Percentiles rank a stretch among this genome's conserved stretches.
Evolutionary conservation across 2,888 invertebrate genomes (phyloP).

Genomic region (Oligia strigilis): DNA sequence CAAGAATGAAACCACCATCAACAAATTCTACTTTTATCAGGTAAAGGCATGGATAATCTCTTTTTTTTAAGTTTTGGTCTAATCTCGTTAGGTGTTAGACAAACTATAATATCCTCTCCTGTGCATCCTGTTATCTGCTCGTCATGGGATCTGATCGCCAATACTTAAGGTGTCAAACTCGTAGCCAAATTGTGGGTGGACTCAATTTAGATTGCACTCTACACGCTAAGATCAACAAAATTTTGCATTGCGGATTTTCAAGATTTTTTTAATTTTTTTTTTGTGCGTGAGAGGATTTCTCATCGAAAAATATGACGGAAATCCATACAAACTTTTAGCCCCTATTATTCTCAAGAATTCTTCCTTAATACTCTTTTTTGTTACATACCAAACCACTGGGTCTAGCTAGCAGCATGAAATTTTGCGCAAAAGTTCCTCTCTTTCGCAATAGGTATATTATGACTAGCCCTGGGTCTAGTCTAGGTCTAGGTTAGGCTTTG

Average conservation of each 20-base stretch:
- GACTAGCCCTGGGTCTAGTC: not conserved
- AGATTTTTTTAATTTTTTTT: not conserved
- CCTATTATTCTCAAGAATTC: not conserved
- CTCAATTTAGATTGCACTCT: not conserved
- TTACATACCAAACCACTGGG: not conserved
- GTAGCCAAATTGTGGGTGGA: not conserved
- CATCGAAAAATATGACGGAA: not conserved
- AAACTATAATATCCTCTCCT: not conserved
- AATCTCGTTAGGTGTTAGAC: not conserved
- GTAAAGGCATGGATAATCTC: not conserved
- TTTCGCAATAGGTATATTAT: not conserved
- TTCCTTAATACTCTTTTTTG: not conserved
- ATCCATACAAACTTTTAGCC: not conserved
- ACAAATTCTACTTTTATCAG: constrained; percentile 91
- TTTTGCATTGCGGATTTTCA: not conserved
- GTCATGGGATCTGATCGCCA: not conserved
- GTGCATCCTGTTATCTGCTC: not conserved
- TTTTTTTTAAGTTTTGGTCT: not conserved
- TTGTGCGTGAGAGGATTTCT: not conserved
- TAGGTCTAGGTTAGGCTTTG: too few relatives aligned
- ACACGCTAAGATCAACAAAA: not conserved
- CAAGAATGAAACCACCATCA: constrained; percentile 85
- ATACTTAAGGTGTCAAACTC: not conserved
- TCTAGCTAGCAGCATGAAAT: not conserved
- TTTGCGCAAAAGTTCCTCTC: not conserved